phyloP scores from a whole-genome alignment of 2,113 vertebrate genomes.

The Rhinolophus sinicus region DNA sequence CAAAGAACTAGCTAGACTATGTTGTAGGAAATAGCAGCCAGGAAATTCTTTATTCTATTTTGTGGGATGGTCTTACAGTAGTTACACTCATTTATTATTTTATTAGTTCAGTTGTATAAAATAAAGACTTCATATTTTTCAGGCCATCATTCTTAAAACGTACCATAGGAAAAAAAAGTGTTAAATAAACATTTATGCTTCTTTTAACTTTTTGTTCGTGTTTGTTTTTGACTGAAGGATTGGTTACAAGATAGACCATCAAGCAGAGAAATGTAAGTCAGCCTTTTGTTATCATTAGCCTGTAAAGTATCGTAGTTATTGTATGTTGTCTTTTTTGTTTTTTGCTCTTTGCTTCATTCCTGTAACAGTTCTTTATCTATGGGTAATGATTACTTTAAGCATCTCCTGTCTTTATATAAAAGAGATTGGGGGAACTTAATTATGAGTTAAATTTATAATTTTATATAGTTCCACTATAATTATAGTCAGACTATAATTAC shows the following conservation, averaged over 20 bases:
- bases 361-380: background rate
- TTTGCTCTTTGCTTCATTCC: background rate
- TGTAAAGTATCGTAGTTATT: conserved; percentile 6
- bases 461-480: background rate
- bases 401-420: conserved; percentile 12
- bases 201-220: conserved; percentile 63
- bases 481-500: background rate
- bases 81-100: background rate
- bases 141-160: conserved; percentile 39
- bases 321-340: background rate
- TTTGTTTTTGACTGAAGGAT: conserved; percentile 86
- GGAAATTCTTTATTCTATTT: background rate
- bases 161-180: background rate
- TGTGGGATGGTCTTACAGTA: background rate
- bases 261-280: conserved; percentile 94
- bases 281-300: background rate
- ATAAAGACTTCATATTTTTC: conserved; percentile 36
- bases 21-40: background rate
- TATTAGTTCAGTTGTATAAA: conserved; percentile 33
- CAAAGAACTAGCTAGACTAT: background rate
- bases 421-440: background rate
- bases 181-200: conserved; percentile 41
- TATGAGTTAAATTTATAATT: conserved; percentile 4
- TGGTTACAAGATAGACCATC: conserved; percentile 93
- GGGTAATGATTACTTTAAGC: background rate